Percentiles rank a stretch among this genome's conserved stretches.
phyloP scores from a whole-genome alignment of 2,113 vertebrate genomes.

The Pseudopodoces humilis region DNA sequence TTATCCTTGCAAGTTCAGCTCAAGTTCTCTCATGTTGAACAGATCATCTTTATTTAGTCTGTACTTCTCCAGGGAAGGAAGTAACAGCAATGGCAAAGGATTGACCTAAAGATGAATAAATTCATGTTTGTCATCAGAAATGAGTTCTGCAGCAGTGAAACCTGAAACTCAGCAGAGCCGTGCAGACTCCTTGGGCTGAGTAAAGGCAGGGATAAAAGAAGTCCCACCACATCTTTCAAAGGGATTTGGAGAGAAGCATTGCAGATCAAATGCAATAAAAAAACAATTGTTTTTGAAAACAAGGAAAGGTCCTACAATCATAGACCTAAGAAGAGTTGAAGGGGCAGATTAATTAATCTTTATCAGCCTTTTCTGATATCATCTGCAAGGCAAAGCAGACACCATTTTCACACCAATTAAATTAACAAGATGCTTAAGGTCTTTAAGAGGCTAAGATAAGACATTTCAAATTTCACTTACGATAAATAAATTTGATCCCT shows the following conservation, averaged over 20 bases:
- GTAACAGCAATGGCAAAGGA: neutral
- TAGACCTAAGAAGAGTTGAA: neutral
- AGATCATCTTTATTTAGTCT: conserved; percentile 30
- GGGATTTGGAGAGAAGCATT: neutral
- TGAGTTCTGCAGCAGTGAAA: conserved; percentile 42
- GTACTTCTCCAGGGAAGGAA: conserved; percentile 9
- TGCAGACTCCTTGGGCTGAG: neutral
- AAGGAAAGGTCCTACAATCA: neutral
- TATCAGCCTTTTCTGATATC: neutral
- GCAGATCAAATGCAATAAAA: neutral
- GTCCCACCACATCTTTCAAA: neutral
- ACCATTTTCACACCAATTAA: neutral
- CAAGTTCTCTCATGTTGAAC: neutral
- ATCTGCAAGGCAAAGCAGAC: neutral
- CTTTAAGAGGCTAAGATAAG: neutral
- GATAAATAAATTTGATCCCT: neutral
- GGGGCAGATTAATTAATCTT: neutral
- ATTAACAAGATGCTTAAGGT: neutral
- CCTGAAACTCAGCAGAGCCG: neutral
- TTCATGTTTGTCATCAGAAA: neutral
- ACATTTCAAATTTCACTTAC: neutral
- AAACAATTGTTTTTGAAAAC: neutral
- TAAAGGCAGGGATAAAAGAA: neutral
- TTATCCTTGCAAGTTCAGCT: conserved; percentile 14
- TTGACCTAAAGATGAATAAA: conserved; percentile 29